Evolutionary conservation across 2,113 vertebrate species (phyloP), one percentile per base, ranked within the genome.

Genomic region (Carassius carassius): DNA sequence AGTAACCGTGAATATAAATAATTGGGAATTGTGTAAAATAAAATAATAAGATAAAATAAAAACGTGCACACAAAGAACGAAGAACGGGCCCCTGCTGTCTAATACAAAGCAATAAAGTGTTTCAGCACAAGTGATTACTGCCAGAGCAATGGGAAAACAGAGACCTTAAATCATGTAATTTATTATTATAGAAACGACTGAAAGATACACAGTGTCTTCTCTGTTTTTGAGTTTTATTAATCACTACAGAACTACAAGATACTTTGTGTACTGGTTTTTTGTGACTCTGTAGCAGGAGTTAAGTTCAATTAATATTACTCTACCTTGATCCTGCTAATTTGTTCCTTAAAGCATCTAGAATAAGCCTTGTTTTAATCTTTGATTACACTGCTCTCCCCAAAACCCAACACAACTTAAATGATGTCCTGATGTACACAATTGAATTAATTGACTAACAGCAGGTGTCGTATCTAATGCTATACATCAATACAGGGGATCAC

Each of bases 401-500:
- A 87, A 74, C 78, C 81, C 81, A 85, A 77, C 86, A 70, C 69
- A 84, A 41, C 74, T 56, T 85, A 86, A 86, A 75, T 73, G 54
- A 44, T 81, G 65, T 86, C 35, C 16, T 86, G 84, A 82, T 84
- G 87, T 84, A 73, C 74, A 79, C 83, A 82, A 69, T 74, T 83
- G 62, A 81, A 89, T 89, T 87, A 87, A 89, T 84, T 86, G 88
- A 86, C 76, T 81, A 87, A 73, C 88, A 87, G 86, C 82, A 86
- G 86, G 86, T 85, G 86, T 87, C 72, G 65, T 78, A 82, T 86
- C 80, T 89, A 84, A 89, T 80, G 76, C 86, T 78, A 81, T 87
- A 62, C 76, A 87, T 84, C 78, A 87, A 56, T 87, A 79, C 84
- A 60, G 78, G 70, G 69, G 88, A 85, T 86, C 86, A 84, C 74